These are phyloP conservation scores for Trachymyrmex septentrionalis DNA, from an alignment of 1,140 invertebrate genomes.

Conservation along the genomic window DNA sequence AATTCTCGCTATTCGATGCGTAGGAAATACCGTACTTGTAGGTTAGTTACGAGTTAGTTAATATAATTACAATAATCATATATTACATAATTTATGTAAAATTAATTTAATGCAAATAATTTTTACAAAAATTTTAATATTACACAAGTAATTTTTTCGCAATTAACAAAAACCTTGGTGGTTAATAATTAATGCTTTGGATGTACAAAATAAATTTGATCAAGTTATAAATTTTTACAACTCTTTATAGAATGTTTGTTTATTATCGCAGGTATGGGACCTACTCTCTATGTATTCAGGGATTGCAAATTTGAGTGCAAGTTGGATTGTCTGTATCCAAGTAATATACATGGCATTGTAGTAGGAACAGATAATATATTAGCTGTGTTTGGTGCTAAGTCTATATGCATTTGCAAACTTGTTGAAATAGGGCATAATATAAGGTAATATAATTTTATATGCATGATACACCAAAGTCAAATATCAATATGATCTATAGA, in stretches of 20 bases:
- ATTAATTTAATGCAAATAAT: neutral
- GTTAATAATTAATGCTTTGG: neutral
- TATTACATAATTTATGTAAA: neutral
- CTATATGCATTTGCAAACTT: constrained; percentile 80
- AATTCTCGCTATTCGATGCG: constrained; percentile 84
- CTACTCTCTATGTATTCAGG: constrained; percentile 81
- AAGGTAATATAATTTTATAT: constrained; percentile 62
- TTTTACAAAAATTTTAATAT: constrained; percentile 7
- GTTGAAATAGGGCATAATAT: constrained; percentile 51
- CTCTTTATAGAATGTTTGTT: constrained; percentile 2
- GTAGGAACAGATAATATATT: constrained; percentile 78
- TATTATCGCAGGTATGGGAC: constrained; percentile 85
- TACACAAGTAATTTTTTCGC: neutral
- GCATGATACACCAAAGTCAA: constrained; percentile 27
- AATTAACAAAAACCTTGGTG: neutral
- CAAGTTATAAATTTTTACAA: neutral
- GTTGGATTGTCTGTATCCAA: constrained; percentile 82
- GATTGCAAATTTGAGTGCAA: constrained; percentile 74
- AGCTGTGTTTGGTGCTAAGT: constrained; percentile 86
- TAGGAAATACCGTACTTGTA: constrained; percentile 81
- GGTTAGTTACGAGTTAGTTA: constrained; percentile 78
- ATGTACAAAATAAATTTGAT: neutral
- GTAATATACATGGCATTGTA: constrained; percentile 86
- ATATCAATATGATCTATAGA: neutral
- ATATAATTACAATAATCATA: neutral